These are phyloP conservation scores for crab-eating macaque (Macaca fascicularis) DNA, from an alignment of 2,113 vertebrate genomes.

Conservation along the genomic window T2T-MFA8v1.1 NC_088395.1:106302001-106302500, in stretches of 20 bases:
- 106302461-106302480: rapidly evolving
- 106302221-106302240: not conserved
- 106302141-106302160: not conserved
- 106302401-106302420: not conserved
- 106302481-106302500: not conserved
- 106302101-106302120: not conserved
- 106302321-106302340: not conserved
- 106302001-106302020: not conserved
- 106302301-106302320: not conserved
- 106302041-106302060: not conserved
- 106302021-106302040: not conserved
- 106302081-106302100: not conserved
- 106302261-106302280: not conserved
- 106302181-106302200: not conserved
- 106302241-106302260: not conserved
- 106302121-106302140: not conserved
- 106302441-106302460: not conserved
- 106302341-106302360: not conserved
- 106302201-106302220: not conserved
- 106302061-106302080: not conserved
- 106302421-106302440: not conserved
- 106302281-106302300: not conserved
- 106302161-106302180: not conserved
- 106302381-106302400: not conserved
- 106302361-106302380: not conserved